Base-by-base conservation (phyloP, 2,113 vertebrate genomes). In the Anolis sagrei region DNA sequence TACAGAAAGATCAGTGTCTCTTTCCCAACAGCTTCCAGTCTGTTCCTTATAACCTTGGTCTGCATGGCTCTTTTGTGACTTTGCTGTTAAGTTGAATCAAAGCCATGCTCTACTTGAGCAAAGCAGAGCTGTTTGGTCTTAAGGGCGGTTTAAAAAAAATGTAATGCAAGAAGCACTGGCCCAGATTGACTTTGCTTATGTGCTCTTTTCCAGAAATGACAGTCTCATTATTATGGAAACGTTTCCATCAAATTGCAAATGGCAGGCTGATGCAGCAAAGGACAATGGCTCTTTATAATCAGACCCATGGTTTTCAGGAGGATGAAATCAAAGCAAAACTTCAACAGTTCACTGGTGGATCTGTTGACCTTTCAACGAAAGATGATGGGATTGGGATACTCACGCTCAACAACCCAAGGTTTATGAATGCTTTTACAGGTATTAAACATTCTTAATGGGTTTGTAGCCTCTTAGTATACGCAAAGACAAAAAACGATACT, bases 351-450 rank as follows among this genome's bases (percentile, higher is more conserved):
- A 79, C 95, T 73, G 98, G 98, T 83, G 99, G 99, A 85, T 98
- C 98, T 3, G 25, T 99, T 51, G 95, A 97, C 86, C 97, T 99
- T 80, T 93, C 94, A 90, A 98, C 97, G 92, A 94, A 96, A 64
- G 95, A 97, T 73, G 95, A 88, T 83, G 98, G 98, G 79, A 95
- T 98, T 70, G 98, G 96, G 7, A 94, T 98, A 76, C 96, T 99
- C 84, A 98, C 97, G 14, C 79, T 99, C 90, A 98, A 98, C 94
- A 97, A 99, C 91, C 97, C 98, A 0, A 94, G 93, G 74, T 96
- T 97, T 88, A 98, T 96, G 98, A 99, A 99, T 82, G 99, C 99
- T 13, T 97, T 99, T 91, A 97, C 98, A 90, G 98, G 99, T 99
- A 97, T 27, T 51, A 32, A 62, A 68, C 32, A 66, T 29, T 23